Evolutionary conservation across 2,113 vertebrate species (phyloP), one percentile per base, ranked within the genome.

Genomic region (Origma solitaria): DNA sequence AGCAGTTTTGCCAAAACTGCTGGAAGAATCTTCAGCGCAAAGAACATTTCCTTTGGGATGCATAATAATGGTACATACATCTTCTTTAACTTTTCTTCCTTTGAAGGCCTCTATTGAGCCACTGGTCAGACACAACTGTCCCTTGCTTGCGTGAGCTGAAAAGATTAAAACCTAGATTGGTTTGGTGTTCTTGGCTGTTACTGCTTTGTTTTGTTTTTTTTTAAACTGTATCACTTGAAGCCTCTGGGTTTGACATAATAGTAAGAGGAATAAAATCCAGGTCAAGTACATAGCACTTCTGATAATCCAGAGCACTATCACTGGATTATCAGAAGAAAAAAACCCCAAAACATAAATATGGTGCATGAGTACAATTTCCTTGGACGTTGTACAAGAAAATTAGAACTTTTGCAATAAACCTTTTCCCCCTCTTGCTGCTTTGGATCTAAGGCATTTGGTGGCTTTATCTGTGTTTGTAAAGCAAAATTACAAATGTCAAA

Each of bases 321-420:
- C 10, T 30, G 12, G 28, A 27, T 81, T 78, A n/a, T 40, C 33
- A 62, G 9, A 0, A 35, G 23, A 8, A 51, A 53, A 61, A 44
- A 11, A 4, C 0, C 0, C 13, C 4, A 25, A 53, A n/a, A 6
- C 11, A 24, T 47, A 68, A 68, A 33, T 13, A 56, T 22, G 27
- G 6, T 47, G 1, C 27, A 27, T 38, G 16, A 78, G 20, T 75
- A 81, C 45, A n/a, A 75, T 78, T 88, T 84, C 18, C 8, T 53
- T 37, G 33, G 33, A 88, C 94, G 61, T 31, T 7, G 1, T 57
- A 37, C 4, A 23, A 70, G 27, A 84, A 93, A 84, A 15, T 38
- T 35, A 81, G 12, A 60, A 21, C 4, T 64, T 85, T 86, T n/a
- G 3, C 35, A 86, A 30, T 28, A 49, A 79, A 37, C 2, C 3